Base-by-base conservation (phyloP, 1,140 invertebrate species). In the Palaemon carinicauda region DNA sequence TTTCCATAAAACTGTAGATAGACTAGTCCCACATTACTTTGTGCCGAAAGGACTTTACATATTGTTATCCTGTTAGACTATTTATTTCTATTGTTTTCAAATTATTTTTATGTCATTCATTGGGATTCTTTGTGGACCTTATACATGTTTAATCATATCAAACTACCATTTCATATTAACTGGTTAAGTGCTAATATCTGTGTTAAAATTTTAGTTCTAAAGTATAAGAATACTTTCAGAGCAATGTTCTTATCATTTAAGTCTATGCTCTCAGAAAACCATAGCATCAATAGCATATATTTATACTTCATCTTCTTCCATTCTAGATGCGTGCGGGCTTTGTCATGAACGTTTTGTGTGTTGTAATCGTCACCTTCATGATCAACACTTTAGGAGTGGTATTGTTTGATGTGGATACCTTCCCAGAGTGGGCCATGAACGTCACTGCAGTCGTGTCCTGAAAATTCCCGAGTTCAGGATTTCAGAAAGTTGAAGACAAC, bases 261-360 rank as follows among this genome's bases (percentile, higher is more conserved):
- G 60, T 65, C 33, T 41, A 41, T 9, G 41, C 41, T 41, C 7
- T 1, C 7, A 12, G 41, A 7, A 41, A 41, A 41, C 41, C 41
- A 41, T 41, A 12, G 41, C 1, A 41, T 41, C 1, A 41, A 9
- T 41, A 12, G 41, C 5, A 9, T 41, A 12, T 9, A 41, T 5
- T 7, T 41, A 41, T 9, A 41, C 12, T 41, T 41, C 41, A 1
- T 3, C 69, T 65, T n/a, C 29, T 73, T 29, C 10, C 31, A 15
- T 82, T 82, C 9, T 54, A 82, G 93, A 94, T 95, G 1, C 89
- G 89, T 50, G 83, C 81, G 3, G 81, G 81, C 1, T 4, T 75
- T 7, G 51, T 82, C 51, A 82, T 82, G 81, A 82, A 82, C 50
- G 31, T 82, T 15, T 29, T 82, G 81, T 82, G 81, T 31, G 69